Evolutionary conservation across 2,797 vertebrate genomes (phyloP), one percentile per base, ranked within the genome.

Genomic region (Esox lucius): DNA sequence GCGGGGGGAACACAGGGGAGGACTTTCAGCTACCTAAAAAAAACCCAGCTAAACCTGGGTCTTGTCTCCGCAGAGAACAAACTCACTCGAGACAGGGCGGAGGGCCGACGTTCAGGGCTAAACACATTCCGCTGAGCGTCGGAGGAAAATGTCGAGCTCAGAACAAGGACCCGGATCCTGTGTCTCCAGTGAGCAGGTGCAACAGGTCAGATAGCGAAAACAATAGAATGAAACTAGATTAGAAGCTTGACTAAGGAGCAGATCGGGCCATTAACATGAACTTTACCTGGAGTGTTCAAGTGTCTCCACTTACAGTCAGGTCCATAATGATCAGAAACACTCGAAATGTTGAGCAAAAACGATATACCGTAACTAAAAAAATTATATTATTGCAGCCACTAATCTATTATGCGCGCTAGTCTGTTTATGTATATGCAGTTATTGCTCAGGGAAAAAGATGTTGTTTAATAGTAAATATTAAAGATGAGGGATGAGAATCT

Each of bases 31-130:
- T 61, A 53, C 74, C 73, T 12, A 68, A 81, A 90, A 91, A 92
- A 83, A 86, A 7, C 84, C 76, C 6, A 78, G 80, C 89, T 92
- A 93, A 93, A 93, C 87, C 91, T 86, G 80, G 77, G 81, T 92
- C 85, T 90, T 61, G 56, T 61, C 22, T 90, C 89, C 3, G 68
- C 90, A 90, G 90, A 82, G 64, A 83, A 80, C 73, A 3, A 74
- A 77, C 76, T 78, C 75, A 85, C 83, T 77, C 78, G 69, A 75
- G 48, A 49, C 72, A 76, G 56, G 78, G 81, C 19, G 19, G 39
- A 68, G n/a, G 68, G 17, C n/a, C 24, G 68, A 83, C 80, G 75
- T 68, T 26, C 59, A 1, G 83, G 82, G 56, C 56, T 24, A 24
- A 61, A 12, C 22, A 13, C 56, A 22, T 12, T 26, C 56, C n/a